phyloP scores from a whole-genome alignment of 2,797 vertebrate genomes.

The Micropoecilia bifurca region DNA sequence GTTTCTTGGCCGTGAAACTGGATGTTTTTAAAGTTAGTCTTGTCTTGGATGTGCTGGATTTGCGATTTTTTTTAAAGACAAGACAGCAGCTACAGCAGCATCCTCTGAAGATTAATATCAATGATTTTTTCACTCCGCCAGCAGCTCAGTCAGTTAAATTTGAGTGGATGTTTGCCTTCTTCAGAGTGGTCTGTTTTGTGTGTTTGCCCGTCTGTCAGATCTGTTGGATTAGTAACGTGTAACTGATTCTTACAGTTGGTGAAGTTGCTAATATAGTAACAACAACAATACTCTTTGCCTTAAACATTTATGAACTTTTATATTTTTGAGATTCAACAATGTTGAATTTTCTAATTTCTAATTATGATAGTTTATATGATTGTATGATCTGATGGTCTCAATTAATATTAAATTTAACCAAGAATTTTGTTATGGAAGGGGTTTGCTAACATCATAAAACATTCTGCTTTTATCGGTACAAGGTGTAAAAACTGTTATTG shows the following conservation, averaged over 20 bases:
- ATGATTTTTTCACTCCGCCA: neutral
- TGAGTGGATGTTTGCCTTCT: neutral
- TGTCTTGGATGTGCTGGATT: neutral
- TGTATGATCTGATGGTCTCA: too few relatives aligned
- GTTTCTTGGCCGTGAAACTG: neutral
- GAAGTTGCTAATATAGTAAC: too few relatives aligned
- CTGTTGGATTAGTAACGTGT: neutral
- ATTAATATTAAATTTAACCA: too few relatives aligned
- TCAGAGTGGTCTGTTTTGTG: neutral
- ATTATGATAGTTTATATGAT: too few relatives aligned
- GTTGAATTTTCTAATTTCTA: too few relatives aligned
- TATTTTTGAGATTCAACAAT: too few relatives aligned
- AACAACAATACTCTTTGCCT: too few relatives aligned
- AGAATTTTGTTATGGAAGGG: too few relatives aligned
- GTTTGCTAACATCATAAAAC: too few relatives aligned
- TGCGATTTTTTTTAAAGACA: neutral
- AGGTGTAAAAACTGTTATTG: too few relatives aligned
- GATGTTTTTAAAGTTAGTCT: neutral
- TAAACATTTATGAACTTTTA: too few relatives aligned
- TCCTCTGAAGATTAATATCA: neutral
- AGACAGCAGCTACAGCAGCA: neutral
- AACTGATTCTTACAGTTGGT: neutral
- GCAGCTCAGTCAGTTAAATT: neutral
- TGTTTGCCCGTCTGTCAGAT: neutral
- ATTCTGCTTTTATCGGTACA: too few relatives aligned